These are phyloP conservation scores for Odontomyia ornata DNA, from an alignment of 2,888 invertebrate genomes.

Conservation along the genomic window DNA sequence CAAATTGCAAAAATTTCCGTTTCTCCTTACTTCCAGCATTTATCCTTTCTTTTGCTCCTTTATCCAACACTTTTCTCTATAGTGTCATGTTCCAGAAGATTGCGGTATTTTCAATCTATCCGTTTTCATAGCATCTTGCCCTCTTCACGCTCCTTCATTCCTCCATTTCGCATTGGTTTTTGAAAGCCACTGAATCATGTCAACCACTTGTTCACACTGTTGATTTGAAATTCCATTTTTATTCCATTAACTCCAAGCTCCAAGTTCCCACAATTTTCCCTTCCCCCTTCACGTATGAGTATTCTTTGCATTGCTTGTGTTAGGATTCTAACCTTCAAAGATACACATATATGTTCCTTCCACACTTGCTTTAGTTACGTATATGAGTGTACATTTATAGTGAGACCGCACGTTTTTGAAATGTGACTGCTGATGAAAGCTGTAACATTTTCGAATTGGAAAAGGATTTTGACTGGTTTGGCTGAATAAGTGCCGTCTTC, in stretches of 20 bases:
- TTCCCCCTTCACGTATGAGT: not conserved
- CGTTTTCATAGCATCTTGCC: not conserved
- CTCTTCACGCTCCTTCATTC: not conserved
- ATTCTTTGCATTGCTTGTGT: too few species aligned
- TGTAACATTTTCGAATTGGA: not conserved
- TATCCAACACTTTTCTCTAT: not conserved
- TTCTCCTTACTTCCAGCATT: not conserved
- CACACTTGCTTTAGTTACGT: not conserved
- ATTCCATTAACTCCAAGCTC: not conserved
- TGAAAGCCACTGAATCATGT: slow-evolving; percentile 38
- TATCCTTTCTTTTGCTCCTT: not conserved
- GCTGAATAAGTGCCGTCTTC: not conserved
- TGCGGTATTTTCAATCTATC: not conserved
- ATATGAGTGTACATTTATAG: not conserved
- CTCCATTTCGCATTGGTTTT: not conserved
- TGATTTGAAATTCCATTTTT: slow-evolving; percentile 21
- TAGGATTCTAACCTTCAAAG: too few species aligned
- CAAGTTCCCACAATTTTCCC: not conserved
- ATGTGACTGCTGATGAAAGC: slow-evolving; percentile 14
- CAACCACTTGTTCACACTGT: slow-evolving; percentile 39
- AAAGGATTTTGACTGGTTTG: not conserved
- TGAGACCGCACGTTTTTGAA: not conserved
- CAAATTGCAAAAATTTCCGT: slow-evolving; percentile 34
- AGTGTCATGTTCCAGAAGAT: not conserved
- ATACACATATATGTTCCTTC: too few species aligned